Evolutionary conservation across 2,113 vertebrate species (phyloP).

Genomic region (Furnarius figulus): DNA sequence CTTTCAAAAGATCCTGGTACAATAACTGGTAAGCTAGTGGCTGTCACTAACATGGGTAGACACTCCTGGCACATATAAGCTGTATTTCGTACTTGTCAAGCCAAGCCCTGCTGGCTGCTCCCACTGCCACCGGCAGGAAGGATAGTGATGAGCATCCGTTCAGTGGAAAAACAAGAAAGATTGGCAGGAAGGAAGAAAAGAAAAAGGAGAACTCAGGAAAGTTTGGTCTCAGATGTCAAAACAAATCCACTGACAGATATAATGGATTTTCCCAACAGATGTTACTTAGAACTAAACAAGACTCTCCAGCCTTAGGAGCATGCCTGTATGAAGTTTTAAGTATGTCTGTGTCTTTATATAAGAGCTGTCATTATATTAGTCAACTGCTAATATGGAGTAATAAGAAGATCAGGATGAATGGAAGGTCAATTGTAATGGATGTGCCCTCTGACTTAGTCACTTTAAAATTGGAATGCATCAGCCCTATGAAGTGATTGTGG

Average conservation of each 20-base stretch:
- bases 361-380: neutral
- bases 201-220: neutral
- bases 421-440: neutral
- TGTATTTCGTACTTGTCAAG: neutral
- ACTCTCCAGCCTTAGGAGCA: neutral
- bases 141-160: neutral
- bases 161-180: neutral
- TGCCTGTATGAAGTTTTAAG: neutral
- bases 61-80: neutral
- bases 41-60: neutral
- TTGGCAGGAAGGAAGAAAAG: neutral
- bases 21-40: neutral
- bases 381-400: neutral
- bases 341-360: neutral
- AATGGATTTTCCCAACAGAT: conserved; percentile 3
- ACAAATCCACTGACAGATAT: neutral
- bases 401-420: neutral
- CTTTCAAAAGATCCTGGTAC: neutral
- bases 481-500: neutral
- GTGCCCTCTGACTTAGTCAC: neutral
- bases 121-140: neutral
- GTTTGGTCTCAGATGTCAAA: conserved; percentile 14
- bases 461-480: neutral
- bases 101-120: neutral
- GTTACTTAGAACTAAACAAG: neutral